Evolutionary conservation across 1,140 invertebrate genomes (phyloP), one percentile per base, ranked within the genome.

Genomic region (Campoletis sonorensis): DNA sequence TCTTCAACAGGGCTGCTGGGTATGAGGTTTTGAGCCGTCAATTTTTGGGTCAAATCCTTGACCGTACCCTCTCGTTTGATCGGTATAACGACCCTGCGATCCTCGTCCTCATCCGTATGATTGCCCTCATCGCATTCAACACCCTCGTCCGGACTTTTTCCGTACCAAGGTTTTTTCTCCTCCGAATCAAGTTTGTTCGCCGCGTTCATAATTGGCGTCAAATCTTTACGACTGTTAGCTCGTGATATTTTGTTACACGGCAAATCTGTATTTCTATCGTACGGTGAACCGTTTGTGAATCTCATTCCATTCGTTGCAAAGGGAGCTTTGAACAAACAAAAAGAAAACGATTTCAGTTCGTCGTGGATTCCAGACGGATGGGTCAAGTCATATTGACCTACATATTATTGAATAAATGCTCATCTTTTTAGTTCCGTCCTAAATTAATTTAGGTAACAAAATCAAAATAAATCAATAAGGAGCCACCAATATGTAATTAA

Each of bases 11-110:
- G 93, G 82, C 94, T 95, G 78, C 90, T 93, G 45, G 94, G 92
- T 87, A 95, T 91, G 71, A 93, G 91, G 88, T 93, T 94, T 87
- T 94, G 94, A 89, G 94, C 96, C 26, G 95, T 95, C 83, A 98
- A 91, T 91, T 96, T 96, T 88, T 97, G 96, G 40, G 96, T 97
- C 79, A 98, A 92, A 92, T 97, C 96, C 92, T 96, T 97, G 30
- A 97, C 96, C 37, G 96, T 96, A 84, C 95, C 95, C 90, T 97
- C 96, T 75, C 95, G 92, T 88, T 95, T 95, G 77, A 95, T 87
- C 82, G 95, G 94, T 76, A 95, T 87, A 71, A 95, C 88, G 72
- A 93, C 92, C 83, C 93, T 93, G 84, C 93, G 91, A 86, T 95
- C 94, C 86, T 95, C 94, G 82, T 93, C 92, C 85, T 94, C 89